Conservation (phyloP, 92 coral and sea anemone genomes). For the Bergia sp. region DNA sequence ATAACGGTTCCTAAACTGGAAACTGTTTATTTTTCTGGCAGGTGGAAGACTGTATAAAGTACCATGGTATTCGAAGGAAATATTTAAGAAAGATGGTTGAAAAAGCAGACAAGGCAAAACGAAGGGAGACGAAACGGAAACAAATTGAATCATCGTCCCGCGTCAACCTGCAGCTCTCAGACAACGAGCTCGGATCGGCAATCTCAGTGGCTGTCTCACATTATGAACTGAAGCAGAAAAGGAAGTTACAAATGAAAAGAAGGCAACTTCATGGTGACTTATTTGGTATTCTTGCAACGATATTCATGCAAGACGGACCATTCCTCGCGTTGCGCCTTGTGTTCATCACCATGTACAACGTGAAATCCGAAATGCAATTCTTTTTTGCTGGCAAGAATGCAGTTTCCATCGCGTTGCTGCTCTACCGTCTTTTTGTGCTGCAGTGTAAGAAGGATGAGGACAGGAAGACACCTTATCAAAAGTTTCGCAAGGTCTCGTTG, state of each 20-base stretch:
- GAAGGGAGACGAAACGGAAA: neutral
- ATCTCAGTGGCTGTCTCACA: constrained; percentile 10
- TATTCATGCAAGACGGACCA: constrained; percentile 94
- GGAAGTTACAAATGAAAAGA: constrained; percentile 46
- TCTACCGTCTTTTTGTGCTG: constrained; percentile 76
- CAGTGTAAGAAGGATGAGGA: constrained; percentile 64
- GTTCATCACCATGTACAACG: constrained; percentile 60
- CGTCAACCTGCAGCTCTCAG: constrained; percentile 7
- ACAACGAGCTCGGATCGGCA: neutral
- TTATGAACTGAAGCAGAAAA: constrained; percentile 20
- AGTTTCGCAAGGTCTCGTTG: constrained; percentile 56
- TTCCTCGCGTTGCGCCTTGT: constrained; percentile 71
- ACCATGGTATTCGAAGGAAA: neutral
- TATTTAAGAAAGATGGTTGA: constrained; percentile 27
- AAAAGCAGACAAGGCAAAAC: constrained; percentile 5
- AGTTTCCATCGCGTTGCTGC: constrained; percentile 70
- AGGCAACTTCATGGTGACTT: constrained; percentile 83
- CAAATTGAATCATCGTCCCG: neutral
- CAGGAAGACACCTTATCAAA: constrained; percentile 29
- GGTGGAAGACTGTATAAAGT: neutral
- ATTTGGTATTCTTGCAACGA: constrained; percentile 82
- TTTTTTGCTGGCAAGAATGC: constrained; percentile 86
- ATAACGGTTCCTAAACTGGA: no score
- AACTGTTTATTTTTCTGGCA: neutral
- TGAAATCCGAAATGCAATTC: constrained; percentile 66